Percentiles rank a stretch among this genome's conserved stretches.
These are phyloP conservation scores for Muntiacus muntjak DNA, from an alignment of 2,113 vertebrate genomes.

Conservation along the genomic window DNA sequence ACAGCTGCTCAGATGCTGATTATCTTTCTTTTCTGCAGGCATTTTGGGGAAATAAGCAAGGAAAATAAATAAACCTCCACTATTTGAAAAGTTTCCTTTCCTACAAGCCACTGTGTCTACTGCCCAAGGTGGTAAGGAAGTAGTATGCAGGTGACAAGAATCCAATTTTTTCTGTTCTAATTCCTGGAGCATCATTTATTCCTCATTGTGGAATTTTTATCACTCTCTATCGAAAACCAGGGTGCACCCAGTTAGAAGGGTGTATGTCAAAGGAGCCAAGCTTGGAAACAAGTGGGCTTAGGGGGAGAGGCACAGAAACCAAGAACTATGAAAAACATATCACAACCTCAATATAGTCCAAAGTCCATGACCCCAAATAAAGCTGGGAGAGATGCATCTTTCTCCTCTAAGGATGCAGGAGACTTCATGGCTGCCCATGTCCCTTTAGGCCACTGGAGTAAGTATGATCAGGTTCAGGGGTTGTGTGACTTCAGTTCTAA, in stretches of 20 bases:
- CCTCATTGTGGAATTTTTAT: neutral
- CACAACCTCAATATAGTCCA: neutral
- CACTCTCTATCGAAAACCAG: neutral
- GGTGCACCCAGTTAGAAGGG: neutral
- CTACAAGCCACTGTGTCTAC: neutral
- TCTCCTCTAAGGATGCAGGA: neutral
- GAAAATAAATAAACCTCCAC: slow-evolving; percentile 49
- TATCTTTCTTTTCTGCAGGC: slow-evolving; percentile 45
- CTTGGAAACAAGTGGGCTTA: neutral
- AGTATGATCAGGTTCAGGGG: neutral
- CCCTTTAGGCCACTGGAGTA: neutral
- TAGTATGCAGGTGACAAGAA: neutral
- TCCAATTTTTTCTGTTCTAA: neutral
- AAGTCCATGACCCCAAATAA: neutral
- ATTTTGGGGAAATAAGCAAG: slow-evolving; percentile 5
- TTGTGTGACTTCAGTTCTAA: neutral
- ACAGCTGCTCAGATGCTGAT: slow-evolving; percentile 17
- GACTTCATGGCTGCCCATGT: neutral
- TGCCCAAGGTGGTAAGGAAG: neutral
- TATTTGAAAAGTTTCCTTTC: slow-evolving; percentile 33
- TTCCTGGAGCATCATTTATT: neutral
- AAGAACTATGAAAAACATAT: neutral
- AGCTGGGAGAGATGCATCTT: neutral
- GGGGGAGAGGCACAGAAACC: neutral
- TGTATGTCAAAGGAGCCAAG: neutral